These are phyloP conservation scores for Pyrrhia umbra DNA, from an alignment of 2,888 invertebrate genomes.

Conservation along the genomic window DNA sequence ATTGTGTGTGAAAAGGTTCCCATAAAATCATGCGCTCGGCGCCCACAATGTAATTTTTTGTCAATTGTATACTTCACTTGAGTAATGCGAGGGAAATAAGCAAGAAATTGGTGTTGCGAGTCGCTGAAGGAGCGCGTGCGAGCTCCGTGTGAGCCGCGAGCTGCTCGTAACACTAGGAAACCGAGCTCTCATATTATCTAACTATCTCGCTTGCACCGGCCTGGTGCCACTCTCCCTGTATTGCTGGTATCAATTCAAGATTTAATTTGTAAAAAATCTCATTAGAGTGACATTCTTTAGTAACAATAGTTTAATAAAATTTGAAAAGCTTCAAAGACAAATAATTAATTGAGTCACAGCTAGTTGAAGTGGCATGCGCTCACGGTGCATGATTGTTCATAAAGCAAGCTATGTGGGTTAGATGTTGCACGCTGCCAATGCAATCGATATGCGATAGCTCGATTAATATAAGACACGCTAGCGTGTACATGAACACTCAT, in stretches of 20 bases:
- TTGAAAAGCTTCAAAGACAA: neutral
- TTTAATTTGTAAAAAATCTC: neutral
- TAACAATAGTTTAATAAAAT: neutral
- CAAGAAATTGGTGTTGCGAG: constrained; percentile 65
- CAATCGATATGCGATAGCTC: constrained; percentile 67
- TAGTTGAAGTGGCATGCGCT: constrained; percentile 1
- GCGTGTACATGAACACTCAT: constrained; percentile 47
- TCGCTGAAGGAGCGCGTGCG: constrained; percentile 64
- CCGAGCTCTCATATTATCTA: constrained; percentile 79
- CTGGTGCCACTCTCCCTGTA: neutral
- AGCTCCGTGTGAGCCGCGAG: constrained; percentile 59
- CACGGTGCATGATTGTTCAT: constrained; percentile 53
- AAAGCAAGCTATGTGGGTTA: constrained; percentile 70
- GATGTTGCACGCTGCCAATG: constrained; percentile 62
- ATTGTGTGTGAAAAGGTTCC: constrained; percentile 25
- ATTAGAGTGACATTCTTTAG: neutral
- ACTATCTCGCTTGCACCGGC: constrained; percentile 60
- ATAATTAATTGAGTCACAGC: neutral
- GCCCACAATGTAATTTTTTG: constrained; percentile 31
- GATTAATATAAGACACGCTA: constrained; percentile 64
- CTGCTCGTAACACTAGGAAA: constrained; percentile 83
- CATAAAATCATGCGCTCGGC: constrained; percentile 19
- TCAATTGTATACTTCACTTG: constrained; percentile 65
- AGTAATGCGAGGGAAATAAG: constrained; percentile 67
- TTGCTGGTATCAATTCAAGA: constrained; percentile 7